A percentile compares a stretch with the other conserved stretches of the same genome.
Conservation (phyloP, 2,113 vertebrate species). For the Salvelinus fontinalis region DNA sequence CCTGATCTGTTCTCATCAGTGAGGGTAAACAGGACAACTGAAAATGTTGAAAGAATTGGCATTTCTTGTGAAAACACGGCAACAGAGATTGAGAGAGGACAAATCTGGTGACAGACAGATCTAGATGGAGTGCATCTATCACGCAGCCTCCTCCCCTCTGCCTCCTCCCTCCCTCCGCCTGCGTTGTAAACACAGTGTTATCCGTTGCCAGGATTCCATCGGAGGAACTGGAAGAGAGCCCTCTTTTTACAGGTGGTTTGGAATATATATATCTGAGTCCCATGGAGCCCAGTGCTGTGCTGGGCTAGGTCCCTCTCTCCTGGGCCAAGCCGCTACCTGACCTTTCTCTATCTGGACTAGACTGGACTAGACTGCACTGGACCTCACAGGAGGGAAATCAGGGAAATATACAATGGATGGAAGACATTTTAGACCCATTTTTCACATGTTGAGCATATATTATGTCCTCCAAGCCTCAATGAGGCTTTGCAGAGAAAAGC, state of each 20-base stretch:
- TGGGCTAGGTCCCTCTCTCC: not conserved
- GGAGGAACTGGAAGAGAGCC: not conserved
- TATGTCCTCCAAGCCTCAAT: too few species aligned
- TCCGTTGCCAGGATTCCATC: not conserved
- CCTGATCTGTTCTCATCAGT: too few species aligned
- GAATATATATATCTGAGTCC: not conserved
- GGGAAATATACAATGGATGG: too few species aligned
- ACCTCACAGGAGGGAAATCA: not conserved
- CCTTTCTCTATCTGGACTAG: not conserved
- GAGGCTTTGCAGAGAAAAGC: too few species aligned
- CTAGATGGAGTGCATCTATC: not conserved
- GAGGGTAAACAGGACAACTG: too few species aligned
- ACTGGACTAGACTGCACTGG: too few species aligned
- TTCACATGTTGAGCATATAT: too few species aligned
- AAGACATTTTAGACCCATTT: too few species aligned
- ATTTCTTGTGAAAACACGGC: too few species aligned
- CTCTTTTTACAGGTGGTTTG: conserved; percentile 7
- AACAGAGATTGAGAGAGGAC: too few species aligned
- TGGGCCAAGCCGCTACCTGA: not conserved
- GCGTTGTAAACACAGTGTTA: not conserved
- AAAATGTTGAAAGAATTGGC: too few species aligned
- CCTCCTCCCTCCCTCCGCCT: not conserved
- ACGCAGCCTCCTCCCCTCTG: not conserved
- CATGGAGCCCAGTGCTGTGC: not conserved
- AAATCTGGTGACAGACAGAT: not conserved